These are phyloP conservation scores for Ptychodera flava DNA, from an alignment of 35 echinoderm and acorn worm species.

Conservation along the genomic window DNA sequence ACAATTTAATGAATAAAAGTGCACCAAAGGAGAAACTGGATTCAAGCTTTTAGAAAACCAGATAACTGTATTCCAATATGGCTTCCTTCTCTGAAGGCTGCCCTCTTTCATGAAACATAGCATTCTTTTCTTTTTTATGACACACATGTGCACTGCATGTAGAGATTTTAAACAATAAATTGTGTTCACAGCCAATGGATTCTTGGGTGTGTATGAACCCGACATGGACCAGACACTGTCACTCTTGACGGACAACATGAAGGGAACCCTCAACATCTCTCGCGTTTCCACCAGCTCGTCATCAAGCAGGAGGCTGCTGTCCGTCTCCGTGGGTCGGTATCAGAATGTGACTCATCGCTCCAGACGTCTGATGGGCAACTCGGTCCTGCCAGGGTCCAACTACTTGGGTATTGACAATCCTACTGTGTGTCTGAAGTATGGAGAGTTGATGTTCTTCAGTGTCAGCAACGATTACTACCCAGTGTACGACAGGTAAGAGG, in stretches of 20 bases:
- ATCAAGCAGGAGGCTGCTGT: conserved; percentile 16
- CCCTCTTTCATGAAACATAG: too few relatives aligned
- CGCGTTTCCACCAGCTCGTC: conserved; percentile 25
- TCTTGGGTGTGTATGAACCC: conserved; percentile 74
- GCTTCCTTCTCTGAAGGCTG: too few relatives aligned
- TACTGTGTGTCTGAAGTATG: conserved; percentile 86
- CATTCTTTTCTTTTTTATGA: too few relatives aligned
- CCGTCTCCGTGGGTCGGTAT: neutral
- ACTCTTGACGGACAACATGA: conserved; percentile 52
- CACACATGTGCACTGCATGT: too few relatives aligned
- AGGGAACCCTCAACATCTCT: conserved; percentile 51
- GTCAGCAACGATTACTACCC: conserved; percentile 96
- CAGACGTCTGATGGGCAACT: conserved; percentile 36
- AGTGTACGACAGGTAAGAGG: conserved; percentile 87
- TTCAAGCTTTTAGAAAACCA: too few relatives aligned
- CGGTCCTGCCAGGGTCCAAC: conserved; percentile 26
- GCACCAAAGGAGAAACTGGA: too few relatives aligned
- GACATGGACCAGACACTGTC: conserved; percentile 30
- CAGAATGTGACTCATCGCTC: conserved; percentile 28
- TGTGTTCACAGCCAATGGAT: conserved; percentile 35
- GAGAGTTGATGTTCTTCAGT: conserved; percentile 87
- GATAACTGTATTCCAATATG: too few relatives aligned
- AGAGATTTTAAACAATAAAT: too few relatives aligned
- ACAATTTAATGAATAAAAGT: too few relatives aligned
- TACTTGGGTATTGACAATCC: conserved; percentile 73